phyloP scores from a whole-genome alignment of 2,888 invertebrate species.

The Drosophila percnosoma region DNA sequence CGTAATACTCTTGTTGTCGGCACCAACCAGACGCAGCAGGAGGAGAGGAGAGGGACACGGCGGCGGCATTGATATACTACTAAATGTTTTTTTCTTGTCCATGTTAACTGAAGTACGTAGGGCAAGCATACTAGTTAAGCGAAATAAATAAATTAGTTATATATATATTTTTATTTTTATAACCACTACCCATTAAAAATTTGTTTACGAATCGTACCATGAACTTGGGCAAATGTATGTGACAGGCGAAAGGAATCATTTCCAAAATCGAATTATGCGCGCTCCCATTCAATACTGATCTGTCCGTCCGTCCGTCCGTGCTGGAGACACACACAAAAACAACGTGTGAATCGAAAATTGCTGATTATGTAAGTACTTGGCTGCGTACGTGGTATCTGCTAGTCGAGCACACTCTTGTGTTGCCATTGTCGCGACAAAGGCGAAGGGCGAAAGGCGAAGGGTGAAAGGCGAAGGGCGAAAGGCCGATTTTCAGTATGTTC shows the following conservation, averaged over 20 bases:
- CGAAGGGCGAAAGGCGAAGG: neutral
- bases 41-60: conserved; percentile 4
- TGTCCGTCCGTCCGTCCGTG: neutral
- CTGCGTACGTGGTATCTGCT: neutral
- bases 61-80: conserved; percentile 30
- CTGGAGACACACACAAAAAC: neutral
- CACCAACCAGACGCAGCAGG: conserved; percentile 28
- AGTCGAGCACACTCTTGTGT: neutral
- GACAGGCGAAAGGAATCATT: neutral
- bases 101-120: conserved; percentile 31
- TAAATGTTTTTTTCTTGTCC: conserved; percentile 11
- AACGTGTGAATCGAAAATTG: neutral
- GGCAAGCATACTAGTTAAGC: conserved; percentile 39
- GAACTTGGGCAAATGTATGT: neutral
- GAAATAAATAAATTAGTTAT: conserved; percentile 24
- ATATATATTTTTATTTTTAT: conserved; percentile 9
- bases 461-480: neutral
- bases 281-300: neutral
- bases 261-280: neutral
- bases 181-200: conserved; percentile 1
- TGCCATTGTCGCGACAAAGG: neutral
- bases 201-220: neutral
- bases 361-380: neutral
- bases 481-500: conserved; percentile 5
- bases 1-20: conserved; percentile 42